Evolutionary conservation across 2,888 invertebrate species (phyloP), one percentile per base, ranked within the genome.

Genomic region (Caenorhabditis zanzibari): DNA sequence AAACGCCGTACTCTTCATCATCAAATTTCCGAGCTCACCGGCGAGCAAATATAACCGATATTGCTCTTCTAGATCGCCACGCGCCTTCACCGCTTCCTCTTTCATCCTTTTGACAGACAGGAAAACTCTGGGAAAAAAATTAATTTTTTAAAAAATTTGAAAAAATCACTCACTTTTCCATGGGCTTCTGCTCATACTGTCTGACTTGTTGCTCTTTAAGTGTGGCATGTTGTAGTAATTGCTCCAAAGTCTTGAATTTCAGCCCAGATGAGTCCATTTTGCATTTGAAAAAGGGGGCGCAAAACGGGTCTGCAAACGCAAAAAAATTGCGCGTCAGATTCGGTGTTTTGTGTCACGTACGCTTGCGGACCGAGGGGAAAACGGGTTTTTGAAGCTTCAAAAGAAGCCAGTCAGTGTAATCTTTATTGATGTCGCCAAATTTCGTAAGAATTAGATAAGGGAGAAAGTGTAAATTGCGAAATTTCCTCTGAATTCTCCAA

Each of bases 11-110:
- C 61, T 54, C 22, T 72, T 69, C 7, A 10, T 22, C 12, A 84
- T 73, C 3, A 84, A 26, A 16, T 26, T 28, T 0, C 44, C 61
- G 26, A 84, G 22, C 22, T 81, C 81, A 7, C 75, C 84, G 4
- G 81, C 68, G 28, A 47, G 44, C 63, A 84, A 63, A 14, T 69
- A 58, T 19, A 63, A 26, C 9, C 61, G 26, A 59, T 81, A 81
- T 49, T 84, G 77, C n/a, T 63, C 64, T 61, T 84, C 84, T 2
- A 77, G 12, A 58, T 84, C 84, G 4, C 84, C 84, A 16, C 81
- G 76, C n/a, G 81, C 52, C 14, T 49, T 47, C 14, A 19, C 59
- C 0, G 81, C 72, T 19, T 10, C 41, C 1, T 54, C 47, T 6
- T 68, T 41, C 32, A 84, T 24, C 2, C 58, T 81, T 41, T 76